Percentiles rank a stretch among this genome's conserved stretches.
phyloP scores from a whole-genome alignment of 2,113 vertebrate species.

The Arvicanthis niloticus region DNA sequence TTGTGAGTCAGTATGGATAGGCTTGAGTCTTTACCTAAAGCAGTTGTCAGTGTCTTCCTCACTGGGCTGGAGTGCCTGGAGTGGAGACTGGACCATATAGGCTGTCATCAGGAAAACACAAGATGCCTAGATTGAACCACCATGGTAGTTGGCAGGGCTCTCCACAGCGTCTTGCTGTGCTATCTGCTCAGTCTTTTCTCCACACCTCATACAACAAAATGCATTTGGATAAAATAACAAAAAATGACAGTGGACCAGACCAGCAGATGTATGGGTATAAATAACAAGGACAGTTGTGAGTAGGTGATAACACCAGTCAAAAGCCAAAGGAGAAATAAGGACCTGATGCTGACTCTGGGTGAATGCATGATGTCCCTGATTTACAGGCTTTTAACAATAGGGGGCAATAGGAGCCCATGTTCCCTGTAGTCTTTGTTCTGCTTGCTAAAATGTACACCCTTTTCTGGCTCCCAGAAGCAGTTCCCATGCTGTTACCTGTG shows the following conservation, averaged over 20 bases:
- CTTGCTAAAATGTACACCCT: background rate
- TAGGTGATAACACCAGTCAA: background rate
- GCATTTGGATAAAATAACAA: constrained; percentile 59
- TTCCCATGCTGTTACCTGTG: background rate
- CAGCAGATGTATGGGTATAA: constrained; percentile 76
- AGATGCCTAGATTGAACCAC: constrained; percentile 61
- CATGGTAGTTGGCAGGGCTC: constrained; percentile 71
- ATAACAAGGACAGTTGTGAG: background rate
- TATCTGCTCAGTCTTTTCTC: background rate
- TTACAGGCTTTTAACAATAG: constrained; percentile 81
- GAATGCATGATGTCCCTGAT: constrained; percentile 29
- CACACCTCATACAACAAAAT: constrained; percentile 62
- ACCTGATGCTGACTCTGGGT: background rate
- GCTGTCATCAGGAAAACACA: constrained; percentile 38
- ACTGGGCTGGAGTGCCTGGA: constrained; percentile 25
- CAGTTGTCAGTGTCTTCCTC: constrained; percentile 79
- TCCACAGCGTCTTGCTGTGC: constrained; percentile 44
- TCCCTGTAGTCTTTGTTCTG: background rate
- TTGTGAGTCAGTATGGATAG: constrained; percentile 59
- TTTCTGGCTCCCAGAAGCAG: constrained; percentile 31
- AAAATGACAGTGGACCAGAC: constrained; percentile 63
- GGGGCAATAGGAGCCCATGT: constrained; percentile 77
- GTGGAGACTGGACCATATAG: constrained; percentile 75
- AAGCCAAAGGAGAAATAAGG: background rate
- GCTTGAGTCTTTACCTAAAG: background rate